Percentiles rank a stretch among this genome's conserved stretches.
Evolutionary conservation across 2,113 vertebrate genomes (phyloP).

Genomic region (Rutilus rutilus): DNA sequence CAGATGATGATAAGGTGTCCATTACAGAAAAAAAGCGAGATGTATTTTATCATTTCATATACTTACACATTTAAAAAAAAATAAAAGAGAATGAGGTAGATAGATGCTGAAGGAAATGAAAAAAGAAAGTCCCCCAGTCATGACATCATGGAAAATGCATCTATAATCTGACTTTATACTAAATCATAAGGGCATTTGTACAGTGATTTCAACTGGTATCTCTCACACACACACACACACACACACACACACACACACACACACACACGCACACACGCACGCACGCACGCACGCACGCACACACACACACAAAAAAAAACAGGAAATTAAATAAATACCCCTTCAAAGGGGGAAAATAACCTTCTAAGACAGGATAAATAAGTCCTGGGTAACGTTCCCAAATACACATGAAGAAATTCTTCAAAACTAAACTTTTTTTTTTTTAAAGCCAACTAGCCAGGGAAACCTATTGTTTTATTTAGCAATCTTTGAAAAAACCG

Average conservation of each 20-base stretch:
- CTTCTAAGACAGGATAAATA: constrained; percentile 57
- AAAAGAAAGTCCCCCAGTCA: constrained; percentile 67
- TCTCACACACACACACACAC: constrained; percentile 37
- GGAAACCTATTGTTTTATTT: constrained; percentile 63
- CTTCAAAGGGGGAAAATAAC: constrained; percentile 58
- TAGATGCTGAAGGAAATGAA: constrained; percentile 67
- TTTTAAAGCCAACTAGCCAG: constrained; percentile 58
- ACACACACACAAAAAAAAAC: constrained; percentile 38
- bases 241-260: constrained; percentile 53
- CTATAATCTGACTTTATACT: constrained; percentile 72
- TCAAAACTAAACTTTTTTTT: constrained; percentile 67
- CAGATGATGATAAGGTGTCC: constrained; percentile 52
- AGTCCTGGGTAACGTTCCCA: constrained; percentile 33
- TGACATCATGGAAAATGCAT: constrained; percentile 72
- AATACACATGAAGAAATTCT: constrained; percentile 67
- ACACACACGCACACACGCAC: no score
- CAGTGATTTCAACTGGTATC: constrained; percentile 79
- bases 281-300: no score
- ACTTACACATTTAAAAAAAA: constrained; percentile 60
- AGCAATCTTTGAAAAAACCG: constrained; percentile 59
- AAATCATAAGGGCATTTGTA: constrained; percentile 76
- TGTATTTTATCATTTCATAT: constrained; percentile 66
- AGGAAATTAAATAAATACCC: constrained; percentile 76
- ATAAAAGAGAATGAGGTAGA: constrained; percentile 77
- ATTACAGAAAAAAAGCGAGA: constrained; percentile 65